Evolutionary conservation across 2,888 invertebrate species (phyloP).

Genomic region (Hypolimnas misippus): DNA sequence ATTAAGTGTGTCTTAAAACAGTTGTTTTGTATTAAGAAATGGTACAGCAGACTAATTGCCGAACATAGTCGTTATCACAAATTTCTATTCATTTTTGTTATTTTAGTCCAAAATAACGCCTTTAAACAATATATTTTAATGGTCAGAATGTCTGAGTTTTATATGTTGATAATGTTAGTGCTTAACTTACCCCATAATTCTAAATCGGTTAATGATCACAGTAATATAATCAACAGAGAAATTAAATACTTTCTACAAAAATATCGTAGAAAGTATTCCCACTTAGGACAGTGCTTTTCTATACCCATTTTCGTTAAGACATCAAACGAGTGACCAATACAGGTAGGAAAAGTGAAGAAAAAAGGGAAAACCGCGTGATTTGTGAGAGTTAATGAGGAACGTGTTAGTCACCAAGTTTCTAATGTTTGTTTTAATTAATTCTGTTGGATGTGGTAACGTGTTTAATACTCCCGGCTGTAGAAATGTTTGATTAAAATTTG

Average conservation of each 20-base stretch:
- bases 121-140: too few relatives aligned
- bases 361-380: slow-evolving; percentile 43
- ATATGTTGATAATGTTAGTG: too few relatives aligned
- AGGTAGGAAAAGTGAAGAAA: slow-evolving; percentile 47
- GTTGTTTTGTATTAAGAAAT: too few relatives aligned
- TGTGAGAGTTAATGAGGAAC: slow-evolving; percentile 42
- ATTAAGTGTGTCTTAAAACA: too few relatives aligned
- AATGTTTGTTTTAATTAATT: slow-evolving; percentile 37
- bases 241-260: background rate
- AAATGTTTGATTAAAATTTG: too few relatives aligned
- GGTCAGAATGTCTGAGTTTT: too few relatives aligned
- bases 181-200: too few relatives aligned
- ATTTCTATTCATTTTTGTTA: too few relatives aligned
- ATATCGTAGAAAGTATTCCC: slow-evolving; percentile 7
- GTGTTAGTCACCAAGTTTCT: slow-evolving; percentile 30
- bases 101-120: too few relatives aligned
- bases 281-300: background rate
- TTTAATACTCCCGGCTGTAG: too few relatives aligned
- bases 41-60: too few relatives aligned
- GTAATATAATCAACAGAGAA: background rate
- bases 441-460: background rate
- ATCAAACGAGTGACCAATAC: background rate
- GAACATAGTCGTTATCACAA: too few relatives aligned
- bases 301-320: slow-evolving; percentile 6
- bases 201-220: background rate